Base-by-base conservation (phyloP, 1,140 invertebrate species). In the Microplitis demolitor region DNA sequence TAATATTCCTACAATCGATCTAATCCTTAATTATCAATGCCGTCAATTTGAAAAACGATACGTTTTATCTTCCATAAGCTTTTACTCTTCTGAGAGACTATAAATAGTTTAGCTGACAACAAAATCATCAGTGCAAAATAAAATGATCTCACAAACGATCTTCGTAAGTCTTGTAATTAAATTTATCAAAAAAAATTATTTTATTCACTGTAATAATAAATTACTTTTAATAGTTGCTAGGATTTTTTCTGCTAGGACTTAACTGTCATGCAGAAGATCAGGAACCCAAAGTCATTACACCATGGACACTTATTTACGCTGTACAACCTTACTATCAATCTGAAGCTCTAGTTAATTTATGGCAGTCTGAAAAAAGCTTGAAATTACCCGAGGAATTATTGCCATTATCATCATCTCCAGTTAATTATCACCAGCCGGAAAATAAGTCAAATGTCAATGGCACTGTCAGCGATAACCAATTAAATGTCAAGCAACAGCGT, bases 321-420 rank as follows among this genome's bases (percentile, higher is more conserved):
- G 53, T 78, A 4, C 68, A 75, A 33, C 77, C 75, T 34, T 68
- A 74, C 45, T 76, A 78, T 56, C 71, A 78, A 69, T 71, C 74
- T 45, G 75, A 78, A 54, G 70, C 69, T 50, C 61, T 75, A 13
- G 39, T 78, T 6, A 39, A 76, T 58, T 34, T 78, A 31, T 74
- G 67, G 71, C 67, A 72, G 34, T 34, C 61, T 16, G 62, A 54
- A 45, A 53, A 66, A 11, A 16, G 33, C 4, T 16, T 53, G 34
- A 14, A 60, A 69, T 35, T 69, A 54, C 31, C 13, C 11, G 56
- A 14, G 51, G 4, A 39, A 61, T 50, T 37, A 60, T 69, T 61
- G 50, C 0, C 62, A 35, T 39, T 14, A 9, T 1, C 16, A 9
- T 45, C 39, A 45, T 24, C 24, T 24, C 24, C 24, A 24, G 24